A percentile compares a stretch with the other conserved stretches of the same genome.
These are phyloP conservation scores for Vicugna pacos DNA, from an alignment of 2,113 vertebrate species.

Conservation along the genomic window DNA sequence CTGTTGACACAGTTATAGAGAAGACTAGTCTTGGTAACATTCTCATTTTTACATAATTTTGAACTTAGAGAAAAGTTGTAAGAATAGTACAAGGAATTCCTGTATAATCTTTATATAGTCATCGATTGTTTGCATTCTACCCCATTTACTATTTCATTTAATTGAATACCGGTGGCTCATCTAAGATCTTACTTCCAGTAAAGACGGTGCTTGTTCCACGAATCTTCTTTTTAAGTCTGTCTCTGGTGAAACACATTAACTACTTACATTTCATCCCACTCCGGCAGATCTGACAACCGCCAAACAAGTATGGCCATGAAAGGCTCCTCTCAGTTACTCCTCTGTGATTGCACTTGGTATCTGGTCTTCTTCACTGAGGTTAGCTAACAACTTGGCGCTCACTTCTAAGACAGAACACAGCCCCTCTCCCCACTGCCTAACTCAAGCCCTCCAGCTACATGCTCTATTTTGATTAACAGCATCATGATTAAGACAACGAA, in stretches of 20 bases:
- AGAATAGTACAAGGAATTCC: neutral
- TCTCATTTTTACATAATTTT: constrained; percentile 6
- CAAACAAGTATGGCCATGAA: neutral
- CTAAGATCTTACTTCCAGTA: neutral
- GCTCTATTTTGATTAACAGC: neutral
- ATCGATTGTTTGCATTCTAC: neutral
- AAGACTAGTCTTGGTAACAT: neutral
- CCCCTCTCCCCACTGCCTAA: neutral
- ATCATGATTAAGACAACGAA: neutral
- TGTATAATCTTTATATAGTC: neutral
- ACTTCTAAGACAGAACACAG: neutral
- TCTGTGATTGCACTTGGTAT: neutral
- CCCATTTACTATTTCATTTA: neutral
- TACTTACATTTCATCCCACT: neutral
- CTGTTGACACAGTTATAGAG: neutral
- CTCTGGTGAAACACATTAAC: neutral
- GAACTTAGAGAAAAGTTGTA: neutral
- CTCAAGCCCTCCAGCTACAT: neutral
- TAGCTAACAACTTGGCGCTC: neutral
- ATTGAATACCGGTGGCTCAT: neutral
- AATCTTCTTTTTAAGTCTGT: neutral
- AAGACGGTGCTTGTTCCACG: neutral
- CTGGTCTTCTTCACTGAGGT: neutral
- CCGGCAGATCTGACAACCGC: neutral
- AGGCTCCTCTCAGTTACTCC: neutral